phyloP scores from a whole-genome alignment of 1,140 invertebrate species.

The Plodia interpunctella region DNA sequence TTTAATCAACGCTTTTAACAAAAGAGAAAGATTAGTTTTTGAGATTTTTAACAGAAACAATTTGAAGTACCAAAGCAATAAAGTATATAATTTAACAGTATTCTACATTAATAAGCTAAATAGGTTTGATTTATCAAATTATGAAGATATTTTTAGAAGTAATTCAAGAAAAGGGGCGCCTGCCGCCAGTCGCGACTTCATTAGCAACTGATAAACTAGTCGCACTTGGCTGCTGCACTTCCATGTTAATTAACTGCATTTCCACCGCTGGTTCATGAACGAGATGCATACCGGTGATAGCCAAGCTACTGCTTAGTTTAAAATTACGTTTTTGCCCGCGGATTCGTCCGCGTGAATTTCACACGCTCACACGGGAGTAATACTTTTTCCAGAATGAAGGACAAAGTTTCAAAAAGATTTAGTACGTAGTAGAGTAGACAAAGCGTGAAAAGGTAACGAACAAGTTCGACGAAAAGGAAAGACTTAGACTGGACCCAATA shows the following conservation, averaged over 20 bases:
- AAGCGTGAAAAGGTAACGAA: no score
- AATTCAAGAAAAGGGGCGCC: background rate
- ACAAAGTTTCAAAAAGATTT: no score
- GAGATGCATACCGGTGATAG: background rate
- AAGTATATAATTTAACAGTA: background rate
- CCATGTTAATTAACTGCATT: constrained; percentile 43
- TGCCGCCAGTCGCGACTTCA: constrained; percentile 29
- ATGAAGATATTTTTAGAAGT: background rate
- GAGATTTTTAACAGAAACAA: no score
- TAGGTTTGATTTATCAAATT: no score
- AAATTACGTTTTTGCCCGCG: background rate
- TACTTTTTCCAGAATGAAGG: no score
- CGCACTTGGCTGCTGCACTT: constrained; percentile 29
- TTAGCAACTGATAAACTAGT: constrained; percentile 48
- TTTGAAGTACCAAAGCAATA: background rate
- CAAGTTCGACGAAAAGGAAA: no score
- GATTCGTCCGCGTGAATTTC: no score
- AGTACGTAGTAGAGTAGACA: no score
- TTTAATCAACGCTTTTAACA: no score
- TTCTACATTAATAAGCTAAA: background rate
- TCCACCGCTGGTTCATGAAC: constrained; percentile 9
- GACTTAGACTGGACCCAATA: no score
- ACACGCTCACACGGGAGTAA: no score
- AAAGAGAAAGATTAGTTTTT: no score
- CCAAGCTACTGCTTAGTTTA: background rate